phyloP scores from a whole-genome alignment of 2,113 vertebrate genomes.

The Rhagologus leucostigma region DNA sequence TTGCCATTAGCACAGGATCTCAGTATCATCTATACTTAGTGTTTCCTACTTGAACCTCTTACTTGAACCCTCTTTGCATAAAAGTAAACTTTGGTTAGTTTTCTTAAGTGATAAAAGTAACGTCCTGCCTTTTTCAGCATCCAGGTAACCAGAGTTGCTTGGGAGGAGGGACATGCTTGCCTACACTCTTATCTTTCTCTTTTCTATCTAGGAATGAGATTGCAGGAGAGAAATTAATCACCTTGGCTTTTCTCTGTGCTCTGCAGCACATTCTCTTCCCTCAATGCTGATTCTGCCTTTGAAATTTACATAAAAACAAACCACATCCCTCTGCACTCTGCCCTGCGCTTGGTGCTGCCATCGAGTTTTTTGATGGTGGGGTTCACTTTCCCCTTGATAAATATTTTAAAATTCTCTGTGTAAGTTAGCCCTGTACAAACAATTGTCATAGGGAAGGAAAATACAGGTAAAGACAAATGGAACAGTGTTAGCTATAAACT shows the following conservation, averaged over 20 bases:
- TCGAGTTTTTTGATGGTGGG: not conserved
- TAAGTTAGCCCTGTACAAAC: not conserved
- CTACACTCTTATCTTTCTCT: not conserved
- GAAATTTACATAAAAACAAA: not conserved
- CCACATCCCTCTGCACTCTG: fast-evolving
- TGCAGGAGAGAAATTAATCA: not conserved
- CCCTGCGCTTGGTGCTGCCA: not conserved
- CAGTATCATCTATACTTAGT: not conserved
- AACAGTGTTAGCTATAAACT: not conserved
- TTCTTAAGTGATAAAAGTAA: not conserved
- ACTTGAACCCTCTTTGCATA: not conserved
- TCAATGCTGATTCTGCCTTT: not conserved
- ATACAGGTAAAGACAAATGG: not conserved
- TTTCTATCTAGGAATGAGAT: not conserved
- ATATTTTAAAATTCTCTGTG: not conserved
- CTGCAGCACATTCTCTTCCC: not conserved
- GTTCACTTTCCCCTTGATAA: not conserved
- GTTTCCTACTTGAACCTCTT: not conserved
- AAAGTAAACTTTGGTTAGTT: not conserved
- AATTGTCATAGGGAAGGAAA: not conserved
- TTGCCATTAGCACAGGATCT: not conserved
- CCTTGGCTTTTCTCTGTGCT: not conserved
- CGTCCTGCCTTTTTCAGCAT: not conserved
- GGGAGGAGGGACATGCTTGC: fast-evolving
- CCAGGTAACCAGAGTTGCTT: not conserved